Base-by-base conservation (phyloP, 1,140 invertebrate species). In the Zaprionus taronus region DNA sequence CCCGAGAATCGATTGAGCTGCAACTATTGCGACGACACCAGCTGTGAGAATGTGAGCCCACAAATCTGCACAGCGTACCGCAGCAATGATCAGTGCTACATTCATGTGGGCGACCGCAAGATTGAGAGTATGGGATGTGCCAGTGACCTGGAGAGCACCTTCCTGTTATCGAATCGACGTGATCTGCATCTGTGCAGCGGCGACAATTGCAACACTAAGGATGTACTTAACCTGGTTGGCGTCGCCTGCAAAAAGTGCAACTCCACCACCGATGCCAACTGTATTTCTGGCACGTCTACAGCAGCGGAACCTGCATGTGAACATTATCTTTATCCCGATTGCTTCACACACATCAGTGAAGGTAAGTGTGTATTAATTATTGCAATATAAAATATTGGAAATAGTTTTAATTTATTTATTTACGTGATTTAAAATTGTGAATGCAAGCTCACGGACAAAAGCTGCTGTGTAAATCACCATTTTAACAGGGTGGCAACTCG, bases 171-270 rank as follows among this genome's bases (percentile, higher is more conserved):
- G 15, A 80, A 80, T 28, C 67, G 74, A 2, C 81, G 91, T 1
- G 77, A 85, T 7, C 7, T 92, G 9, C 26, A 78, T 2, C 55
- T 91, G 0, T 92, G 91, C 73, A 72, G 68, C 14, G 79, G 72
- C 14, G 56, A 92, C 26, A 72, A 92, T 22, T 92, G 91, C 63
- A 92, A 92, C 49, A 64, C 63, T 4, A 82, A 80, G 53, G 85
- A 91, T 12, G 72, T 67, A 1, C 47, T 90, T 1, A 65, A 64
- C 5, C 2, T n/a, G 0, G 2, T 0, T 0, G 81, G 76, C 0
- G 38, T 67, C 5, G 0, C 49, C 7, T 92, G 91, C 56, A 24
- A 38, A 1, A 0, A 15, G 4, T 92, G 91, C 17, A 76, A 77
- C 31, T 91, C 91, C 11, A 55, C 24, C 0, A 2, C 1, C 0